A percentile compares a stretch with the other conserved stretches of the same genome.
phyloP scores from a whole-genome alignment of 2,113 vertebrate genomes.

The Lagopus leucura region DNA sequence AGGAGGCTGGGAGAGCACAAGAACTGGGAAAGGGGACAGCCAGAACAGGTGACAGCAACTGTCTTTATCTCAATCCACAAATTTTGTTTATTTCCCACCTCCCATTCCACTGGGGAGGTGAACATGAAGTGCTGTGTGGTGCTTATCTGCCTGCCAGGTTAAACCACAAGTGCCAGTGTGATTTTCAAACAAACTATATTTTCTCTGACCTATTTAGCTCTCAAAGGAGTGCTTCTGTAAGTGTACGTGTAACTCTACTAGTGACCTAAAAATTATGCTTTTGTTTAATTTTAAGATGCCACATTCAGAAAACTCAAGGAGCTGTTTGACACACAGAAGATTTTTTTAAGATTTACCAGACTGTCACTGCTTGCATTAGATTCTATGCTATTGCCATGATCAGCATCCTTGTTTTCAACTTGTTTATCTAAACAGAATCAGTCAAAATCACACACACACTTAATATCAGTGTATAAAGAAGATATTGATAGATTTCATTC shows the following conservation, averaged over 20 bases:
- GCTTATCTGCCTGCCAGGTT: background rate
- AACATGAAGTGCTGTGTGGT: background rate
- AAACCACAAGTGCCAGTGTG: background rate
- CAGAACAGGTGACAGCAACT: background rate
- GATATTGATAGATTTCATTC: background rate
- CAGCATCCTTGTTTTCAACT: background rate
- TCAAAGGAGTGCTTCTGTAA: background rate
- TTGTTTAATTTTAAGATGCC: background rate
- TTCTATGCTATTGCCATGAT: background rate
- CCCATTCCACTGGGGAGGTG: background rate
- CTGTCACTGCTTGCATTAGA: background rate
- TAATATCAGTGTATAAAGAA: background rate
- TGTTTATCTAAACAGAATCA: background rate
- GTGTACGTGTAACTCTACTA: background rate
- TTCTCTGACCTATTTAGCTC: background rate
- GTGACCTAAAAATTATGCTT: background rate
- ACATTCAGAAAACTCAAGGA: background rate
- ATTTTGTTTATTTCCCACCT: background rate
- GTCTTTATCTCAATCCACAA: background rate
- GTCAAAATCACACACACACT: background rate
- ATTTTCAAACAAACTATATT: slow-evolving; percentile 1
- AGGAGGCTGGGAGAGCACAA: background rate
- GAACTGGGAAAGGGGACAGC: background rate
- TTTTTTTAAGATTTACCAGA: background rate
- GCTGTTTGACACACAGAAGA: background rate